Percentiles rank a stretch among this genome's conserved stretches.
These are phyloP conservation scores for Alethe diademata DNA, from an alignment of 2,113 vertebrate species.

Conservation along the genomic window DNA sequence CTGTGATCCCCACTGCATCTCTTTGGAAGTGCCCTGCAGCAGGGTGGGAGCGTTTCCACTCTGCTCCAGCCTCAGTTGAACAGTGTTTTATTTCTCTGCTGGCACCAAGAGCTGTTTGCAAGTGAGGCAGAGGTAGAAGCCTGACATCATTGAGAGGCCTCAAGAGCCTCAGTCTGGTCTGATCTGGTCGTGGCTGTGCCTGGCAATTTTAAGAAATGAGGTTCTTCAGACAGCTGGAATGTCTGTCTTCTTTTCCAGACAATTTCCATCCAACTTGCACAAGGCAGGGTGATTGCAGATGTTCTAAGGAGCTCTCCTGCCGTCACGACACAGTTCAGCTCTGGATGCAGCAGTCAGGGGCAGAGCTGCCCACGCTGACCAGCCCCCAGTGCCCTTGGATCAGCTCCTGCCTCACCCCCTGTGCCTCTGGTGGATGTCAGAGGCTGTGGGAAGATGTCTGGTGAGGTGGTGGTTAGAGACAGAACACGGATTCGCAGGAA, in stretches of 20 bases:
- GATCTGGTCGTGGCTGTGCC: background rate
- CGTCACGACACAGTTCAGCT: accelerated
- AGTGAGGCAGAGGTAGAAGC: background rate
- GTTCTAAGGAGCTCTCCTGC: background rate
- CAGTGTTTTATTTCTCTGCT: background rate
- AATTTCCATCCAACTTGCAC: background rate
- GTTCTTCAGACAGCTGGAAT: background rate
- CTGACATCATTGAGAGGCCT: background rate
- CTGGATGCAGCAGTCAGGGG: accelerated
- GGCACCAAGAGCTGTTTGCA: background rate
- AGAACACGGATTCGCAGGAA: background rate
- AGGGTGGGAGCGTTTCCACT: background rate
- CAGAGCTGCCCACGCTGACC: accelerated
- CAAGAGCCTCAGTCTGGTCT: background rate
- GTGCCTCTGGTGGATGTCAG: accelerated
- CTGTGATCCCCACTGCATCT: background rate
- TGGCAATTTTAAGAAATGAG: background rate
- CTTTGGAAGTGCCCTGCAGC: background rate
- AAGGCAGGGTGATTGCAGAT: background rate
- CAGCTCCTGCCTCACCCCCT: background rate
- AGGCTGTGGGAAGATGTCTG: background rate
- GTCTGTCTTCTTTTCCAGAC: background rate
- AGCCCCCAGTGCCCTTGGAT: accelerated
- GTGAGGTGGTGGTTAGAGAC: background rate
- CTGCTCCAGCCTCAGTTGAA: background rate